phyloP scores from a whole-genome alignment of 2,888 invertebrate species.

The Fragum whitleyi region DNA sequence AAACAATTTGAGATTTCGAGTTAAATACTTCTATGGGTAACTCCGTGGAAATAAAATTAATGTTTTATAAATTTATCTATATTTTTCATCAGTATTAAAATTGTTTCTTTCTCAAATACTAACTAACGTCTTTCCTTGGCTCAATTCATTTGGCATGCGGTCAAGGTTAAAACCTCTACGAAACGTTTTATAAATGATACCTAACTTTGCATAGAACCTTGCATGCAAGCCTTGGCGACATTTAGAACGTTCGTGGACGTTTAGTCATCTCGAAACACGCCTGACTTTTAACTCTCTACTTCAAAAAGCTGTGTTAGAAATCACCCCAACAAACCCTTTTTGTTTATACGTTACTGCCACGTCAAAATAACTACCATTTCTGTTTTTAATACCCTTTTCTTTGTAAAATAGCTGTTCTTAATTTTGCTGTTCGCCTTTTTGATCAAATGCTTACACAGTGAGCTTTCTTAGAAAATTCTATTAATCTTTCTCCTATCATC shows the following conservation, averaged over 20 bases:
- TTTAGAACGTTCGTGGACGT: too few species aligned
- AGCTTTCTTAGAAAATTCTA: slow-evolving; percentile 8
- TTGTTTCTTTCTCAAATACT: not conserved
- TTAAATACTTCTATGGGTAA: not conserved
- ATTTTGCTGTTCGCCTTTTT: not conserved
- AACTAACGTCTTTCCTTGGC: too few species aligned
- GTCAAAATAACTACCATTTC: not conserved
- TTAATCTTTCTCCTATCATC: not conserved
- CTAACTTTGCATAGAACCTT: too few species aligned
- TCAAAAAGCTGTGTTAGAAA: too few species aligned
- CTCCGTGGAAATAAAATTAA: not conserved
- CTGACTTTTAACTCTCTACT: too few species aligned
- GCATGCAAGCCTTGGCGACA: too few species aligned
- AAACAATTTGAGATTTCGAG: not conserved
- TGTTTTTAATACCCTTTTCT: not conserved
- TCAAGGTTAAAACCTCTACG: too few species aligned
- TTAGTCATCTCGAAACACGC: too few species aligned
- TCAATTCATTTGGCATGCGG: too few species aligned
- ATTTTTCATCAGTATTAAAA: slow-evolving; percentile 28
- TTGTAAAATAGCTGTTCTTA: slow-evolving; percentile 14
- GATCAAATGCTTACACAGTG: slow-evolving; percentile 26
- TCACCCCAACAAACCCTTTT: too few species aligned
- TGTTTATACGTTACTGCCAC: slow-evolving; percentile 22
- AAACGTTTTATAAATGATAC: too few species aligned
- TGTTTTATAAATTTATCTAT: not conserved